Evolutionary conservation across 37 sponge, comb jelly and placozoan species (phyloP).

Genomic region (Aplysina aerophoba): DNA sequence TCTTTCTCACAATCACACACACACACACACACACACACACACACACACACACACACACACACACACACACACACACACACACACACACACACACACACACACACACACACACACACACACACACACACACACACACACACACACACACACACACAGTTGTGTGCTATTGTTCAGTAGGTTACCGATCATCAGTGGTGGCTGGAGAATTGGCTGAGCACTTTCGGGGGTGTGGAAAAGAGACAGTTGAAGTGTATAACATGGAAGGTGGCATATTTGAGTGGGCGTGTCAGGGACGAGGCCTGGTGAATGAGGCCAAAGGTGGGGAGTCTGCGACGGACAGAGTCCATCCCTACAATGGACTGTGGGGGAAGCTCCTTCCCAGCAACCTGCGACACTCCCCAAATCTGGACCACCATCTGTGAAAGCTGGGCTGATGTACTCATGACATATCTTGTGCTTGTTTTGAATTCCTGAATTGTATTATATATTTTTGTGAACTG

Average conservation of each 20-base stretch:
- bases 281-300: slow-evolving; percentile 62
- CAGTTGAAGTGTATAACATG: slow-evolving; percentile 65
- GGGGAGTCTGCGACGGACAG: slow-evolving; percentile 14
- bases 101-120: no score
- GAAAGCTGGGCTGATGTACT: no score
- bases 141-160: slow-evolving; percentile 50
- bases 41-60: no score
- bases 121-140: background rate
- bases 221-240: background rate
- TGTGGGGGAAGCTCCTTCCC: slow-evolving; percentile 80
- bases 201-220: slow-evolving; percentile 37
- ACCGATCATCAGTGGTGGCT: slow-evolving; percentile 73
- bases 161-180: slow-evolving; percentile 90
- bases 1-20: no score
- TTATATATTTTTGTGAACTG: no score
- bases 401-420: no score
- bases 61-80: no score
- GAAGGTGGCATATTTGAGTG: slow-evolving; percentile 90
- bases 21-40: no score
- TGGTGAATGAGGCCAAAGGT: slow-evolving; percentile 33
- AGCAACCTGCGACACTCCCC: slow-evolving; percentile 38
- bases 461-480: no score
- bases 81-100: no score
- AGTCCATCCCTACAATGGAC: slow-evolving; percentile 76
- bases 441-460: no score